phyloP scores from a whole-genome alignment of 2,888 invertebrate genomes.

The Cheilosia grossa region DNA sequence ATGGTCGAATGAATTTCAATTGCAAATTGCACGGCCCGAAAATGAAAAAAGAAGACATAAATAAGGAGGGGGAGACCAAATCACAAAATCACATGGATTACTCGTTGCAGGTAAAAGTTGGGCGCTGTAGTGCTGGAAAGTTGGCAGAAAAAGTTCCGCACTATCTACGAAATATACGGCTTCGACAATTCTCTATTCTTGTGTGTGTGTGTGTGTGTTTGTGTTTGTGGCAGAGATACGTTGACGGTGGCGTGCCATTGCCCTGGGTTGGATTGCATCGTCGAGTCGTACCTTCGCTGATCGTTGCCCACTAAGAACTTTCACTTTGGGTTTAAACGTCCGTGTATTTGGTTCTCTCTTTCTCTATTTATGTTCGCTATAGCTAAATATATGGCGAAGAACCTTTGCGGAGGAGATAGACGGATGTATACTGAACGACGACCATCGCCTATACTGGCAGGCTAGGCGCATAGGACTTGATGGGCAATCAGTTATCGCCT shows the following conservation, averaged over 20 bases:
- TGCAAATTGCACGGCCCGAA: constrained; percentile 65
- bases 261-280: constrained; percentile 6
- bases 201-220: constrained; percentile 13
- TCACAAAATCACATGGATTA: background rate
- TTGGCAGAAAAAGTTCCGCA: constrained; percentile 42
- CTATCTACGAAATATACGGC: background rate
- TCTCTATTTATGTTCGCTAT: constrained; percentile 39
- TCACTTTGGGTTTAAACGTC: constrained; percentile 60
- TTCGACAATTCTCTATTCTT: constrained; percentile 8
- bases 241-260: constrained; percentile 24
- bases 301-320: constrained; percentile 59
- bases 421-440: constrained; percentile 9
- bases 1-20: constrained; percentile 69
- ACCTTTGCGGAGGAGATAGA: constrained; percentile 45
- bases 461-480: constrained; percentile 36
- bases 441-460: background rate
- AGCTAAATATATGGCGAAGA: constrained; percentile 20
- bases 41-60: constrained; percentile 35
- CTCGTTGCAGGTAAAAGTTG: constrained; percentile 48
- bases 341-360: constrained; percentile 23
- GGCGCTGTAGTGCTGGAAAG: constrained; percentile 19
- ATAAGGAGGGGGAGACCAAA: constrained; percentile 25
- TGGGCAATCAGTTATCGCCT: constrained; percentile 69
- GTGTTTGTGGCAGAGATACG: constrained; percentile 3
- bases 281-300: constrained; percentile 43